A percentile compares a stretch with the other conserved stretches of the same genome.
These are phyloP conservation scores for Cyaniris semiargus DNA, from an alignment of 2,888 invertebrate genomes.

Conservation along the genomic window DNA sequence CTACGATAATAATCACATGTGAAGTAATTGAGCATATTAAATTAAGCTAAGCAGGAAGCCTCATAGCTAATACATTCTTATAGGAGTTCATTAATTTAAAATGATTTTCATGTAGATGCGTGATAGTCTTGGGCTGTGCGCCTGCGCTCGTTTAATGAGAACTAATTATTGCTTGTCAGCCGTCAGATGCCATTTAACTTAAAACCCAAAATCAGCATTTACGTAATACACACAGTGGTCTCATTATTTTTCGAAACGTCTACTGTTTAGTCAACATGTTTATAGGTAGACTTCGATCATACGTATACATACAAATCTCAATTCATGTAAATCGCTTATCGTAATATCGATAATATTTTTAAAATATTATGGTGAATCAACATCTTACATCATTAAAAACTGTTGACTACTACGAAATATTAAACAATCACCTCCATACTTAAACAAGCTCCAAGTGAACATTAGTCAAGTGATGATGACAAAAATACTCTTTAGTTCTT, in stretches of 20 bases:
- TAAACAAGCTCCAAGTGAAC: no score
- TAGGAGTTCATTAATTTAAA: conserved; percentile 21
- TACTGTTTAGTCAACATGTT: not conserved
- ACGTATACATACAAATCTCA: no score
- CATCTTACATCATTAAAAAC: no score
- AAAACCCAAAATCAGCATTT: conserved; percentile 2
- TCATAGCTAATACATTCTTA: not conserved
- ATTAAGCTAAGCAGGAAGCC: not conserved
- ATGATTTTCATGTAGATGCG: conserved; percentile 23
- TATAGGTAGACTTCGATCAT: no score
- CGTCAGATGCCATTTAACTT: conserved; percentile 9
- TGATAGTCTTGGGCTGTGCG: not conserved
- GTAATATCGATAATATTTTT: no score
- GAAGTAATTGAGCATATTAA: conserved; percentile 1
- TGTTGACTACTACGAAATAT: no score
- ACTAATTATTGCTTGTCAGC: conserved; percentile 28
- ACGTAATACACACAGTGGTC: not conserved
- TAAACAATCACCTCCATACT: no score
- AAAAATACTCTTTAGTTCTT: no score
- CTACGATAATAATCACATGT: not conserved
- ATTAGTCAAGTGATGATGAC: no score
- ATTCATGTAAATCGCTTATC: no score
- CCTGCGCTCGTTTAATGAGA: conserved; percentile 12
- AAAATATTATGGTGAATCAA: no score
- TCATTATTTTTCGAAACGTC: not conserved